phyloP scores from a whole-genome alignment of 2,797 vertebrate species.

The Pseudochromis fuscus region DNA sequence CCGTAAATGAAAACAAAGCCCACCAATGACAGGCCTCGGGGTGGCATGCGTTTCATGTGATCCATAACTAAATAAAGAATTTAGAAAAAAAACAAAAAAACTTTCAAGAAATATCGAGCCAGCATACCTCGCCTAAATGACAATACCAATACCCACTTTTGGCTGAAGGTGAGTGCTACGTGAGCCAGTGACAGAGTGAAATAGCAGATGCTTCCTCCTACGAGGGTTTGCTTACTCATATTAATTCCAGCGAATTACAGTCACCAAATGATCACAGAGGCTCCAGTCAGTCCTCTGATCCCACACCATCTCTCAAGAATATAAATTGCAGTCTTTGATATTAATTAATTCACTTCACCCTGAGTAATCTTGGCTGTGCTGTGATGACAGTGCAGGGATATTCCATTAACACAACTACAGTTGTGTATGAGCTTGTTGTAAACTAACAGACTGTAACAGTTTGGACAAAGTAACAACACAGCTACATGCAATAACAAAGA shows the following conservation, averaged over 20 bases:
- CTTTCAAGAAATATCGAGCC: slow-evolving; percentile 37
- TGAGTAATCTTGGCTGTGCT: slow-evolving; percentile 27
- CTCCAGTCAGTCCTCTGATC: slow-evolving; percentile 59
- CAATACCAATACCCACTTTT: slow-evolving; percentile 43
- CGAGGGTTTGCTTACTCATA: slow-evolving; percentile 39
- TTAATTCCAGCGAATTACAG: slow-evolving; percentile 29
- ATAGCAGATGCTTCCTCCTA: slow-evolving; percentile 53
- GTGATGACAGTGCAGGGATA: slow-evolving; percentile 41
- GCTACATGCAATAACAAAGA: slow-evolving; percentile 3
- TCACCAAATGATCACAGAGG: slow-evolving; percentile 59
- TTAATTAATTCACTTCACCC: slow-evolving; percentile 30
- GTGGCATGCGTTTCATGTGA: slow-evolving; percentile 54
- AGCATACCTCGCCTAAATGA: slow-evolving; percentile 37
- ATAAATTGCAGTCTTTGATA: slow-evolving; percentile 60
- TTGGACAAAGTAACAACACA: slow-evolving; percentile 46
- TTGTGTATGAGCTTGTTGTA: slow-evolving; percentile 15
- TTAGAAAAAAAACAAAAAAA: slow-evolving; percentile 9
- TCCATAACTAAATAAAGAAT: slow-evolving; percentile 39
- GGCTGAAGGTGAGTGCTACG: slow-evolving; percentile 22
- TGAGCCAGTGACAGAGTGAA: slow-evolving; percentile 40
- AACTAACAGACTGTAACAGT: slow-evolving; percentile 34
- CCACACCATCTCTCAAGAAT: slow-evolving; percentile 40
- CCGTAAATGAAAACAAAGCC: slow-evolving; percentile 65
- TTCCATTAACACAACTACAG: slow-evolving; percentile 12
- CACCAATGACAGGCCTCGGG: slow-evolving; percentile 48